These are phyloP conservation scores for Diglossa brunneiventris DNA, from an alignment of 2,113 vertebrate species.

Conservation along the genomic window DNA sequence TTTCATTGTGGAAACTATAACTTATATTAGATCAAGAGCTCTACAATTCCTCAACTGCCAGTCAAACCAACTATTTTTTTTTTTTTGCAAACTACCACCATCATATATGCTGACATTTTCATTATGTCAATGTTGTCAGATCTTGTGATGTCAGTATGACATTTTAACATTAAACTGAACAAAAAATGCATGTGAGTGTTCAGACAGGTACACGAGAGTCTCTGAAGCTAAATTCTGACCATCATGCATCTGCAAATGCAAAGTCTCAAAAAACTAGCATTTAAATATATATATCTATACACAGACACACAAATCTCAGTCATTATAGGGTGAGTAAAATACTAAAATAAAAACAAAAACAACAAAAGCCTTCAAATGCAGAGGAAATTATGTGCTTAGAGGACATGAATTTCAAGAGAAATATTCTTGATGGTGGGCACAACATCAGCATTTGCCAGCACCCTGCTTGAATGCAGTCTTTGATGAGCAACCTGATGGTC, in stretches of 20 bases:
- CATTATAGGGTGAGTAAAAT: not conserved
- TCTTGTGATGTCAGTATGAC: not conserved
- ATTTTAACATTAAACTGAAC: not conserved
- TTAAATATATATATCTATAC: not conserved
- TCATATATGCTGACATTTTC: not conserved
- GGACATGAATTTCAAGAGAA: not conserved
- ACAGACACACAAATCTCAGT: not conserved
- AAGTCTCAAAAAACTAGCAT: not conserved
- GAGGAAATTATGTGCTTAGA: not conserved
- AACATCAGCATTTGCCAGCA: not conserved
- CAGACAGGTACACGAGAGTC: not conserved
- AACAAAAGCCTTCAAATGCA: not conserved
- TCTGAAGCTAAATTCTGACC: not conserved
- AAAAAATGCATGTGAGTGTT: not conserved
- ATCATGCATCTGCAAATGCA: not conserved
- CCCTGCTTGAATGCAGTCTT: not conserved
- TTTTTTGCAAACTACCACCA: not conserved
- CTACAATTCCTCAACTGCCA: not conserved
- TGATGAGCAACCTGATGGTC: not conserved
- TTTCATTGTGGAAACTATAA: not conserved
- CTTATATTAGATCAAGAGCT: not conserved
- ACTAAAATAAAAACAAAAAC: not conserved
- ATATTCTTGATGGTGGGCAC: not conserved
- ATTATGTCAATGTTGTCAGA: not conserved
- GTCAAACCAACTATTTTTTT: not conserved